Evolutionary conservation across 2,113 vertebrate species (phyloP).

Genomic region (Phocoena phocoena): DNA sequence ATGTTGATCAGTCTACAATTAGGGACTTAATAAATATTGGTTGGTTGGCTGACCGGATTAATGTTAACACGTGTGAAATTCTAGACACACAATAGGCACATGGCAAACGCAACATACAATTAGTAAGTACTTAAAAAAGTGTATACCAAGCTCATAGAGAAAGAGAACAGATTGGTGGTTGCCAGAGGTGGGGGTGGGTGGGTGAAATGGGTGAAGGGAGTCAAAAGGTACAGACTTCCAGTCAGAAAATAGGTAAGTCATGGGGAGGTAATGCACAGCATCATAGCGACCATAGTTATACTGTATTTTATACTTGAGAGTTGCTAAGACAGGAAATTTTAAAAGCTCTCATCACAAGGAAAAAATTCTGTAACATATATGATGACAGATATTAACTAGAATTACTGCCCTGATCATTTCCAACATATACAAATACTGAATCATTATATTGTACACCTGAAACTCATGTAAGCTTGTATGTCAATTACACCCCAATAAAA

Average conservation of each 20-base stretch:
- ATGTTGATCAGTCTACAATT: not conserved
- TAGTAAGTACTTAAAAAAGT: not conserved
- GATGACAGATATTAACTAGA: not conserved
- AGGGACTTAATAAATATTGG: not conserved
- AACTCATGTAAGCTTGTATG: not conserved
- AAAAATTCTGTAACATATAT: not conserved
- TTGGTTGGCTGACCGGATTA: not conserved
- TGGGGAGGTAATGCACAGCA: not conserved
- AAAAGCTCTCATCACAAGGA: not conserved
- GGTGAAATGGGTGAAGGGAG: not conserved
- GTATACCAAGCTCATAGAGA: not conserved
- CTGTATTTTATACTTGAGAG: not conserved
- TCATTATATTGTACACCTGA: not conserved
- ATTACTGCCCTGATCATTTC: not conserved
- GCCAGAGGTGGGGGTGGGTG: not conserved
- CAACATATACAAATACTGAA: not conserved
- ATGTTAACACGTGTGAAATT: not conserved
- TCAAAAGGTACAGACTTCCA: not conserved
- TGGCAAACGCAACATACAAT: not conserved
- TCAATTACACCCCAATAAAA: not conserved
- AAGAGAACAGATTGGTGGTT: not conserved
- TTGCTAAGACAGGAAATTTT: not conserved
- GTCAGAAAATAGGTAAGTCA: not conserved
- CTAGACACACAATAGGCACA: not conserved
- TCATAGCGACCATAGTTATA: not conserved